Evolutionary conservation across 2,797 vertebrate species (phyloP).

Genomic region (Syngnathus rostellatus): DNA sequence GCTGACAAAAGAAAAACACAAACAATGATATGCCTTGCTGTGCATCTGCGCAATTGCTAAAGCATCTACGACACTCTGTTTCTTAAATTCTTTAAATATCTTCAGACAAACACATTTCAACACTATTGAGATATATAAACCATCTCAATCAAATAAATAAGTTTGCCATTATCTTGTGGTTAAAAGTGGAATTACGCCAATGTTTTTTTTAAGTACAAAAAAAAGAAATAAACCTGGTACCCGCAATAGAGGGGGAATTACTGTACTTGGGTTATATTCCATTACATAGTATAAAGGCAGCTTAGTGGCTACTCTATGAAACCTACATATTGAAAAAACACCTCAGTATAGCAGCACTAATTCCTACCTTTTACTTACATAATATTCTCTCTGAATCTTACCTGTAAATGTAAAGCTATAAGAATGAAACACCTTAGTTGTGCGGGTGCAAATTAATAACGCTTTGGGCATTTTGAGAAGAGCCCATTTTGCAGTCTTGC

Average conservation of each 20-base stretch:
- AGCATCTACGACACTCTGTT: no score
- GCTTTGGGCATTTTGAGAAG: background rate
- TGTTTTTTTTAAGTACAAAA: no score
- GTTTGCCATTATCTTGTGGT: no score
- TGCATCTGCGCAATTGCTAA: no score
- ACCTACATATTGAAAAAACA: background rate
- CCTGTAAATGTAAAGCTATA: background rate
- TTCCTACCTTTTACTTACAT: background rate
- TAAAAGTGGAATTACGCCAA: background rate
- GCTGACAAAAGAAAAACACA: no score
- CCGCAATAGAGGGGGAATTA: no score
- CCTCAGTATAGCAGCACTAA: background rate
- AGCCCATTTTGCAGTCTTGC: constrained; percentile 1
- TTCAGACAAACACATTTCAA: no score
- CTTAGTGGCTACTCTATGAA: background rate
- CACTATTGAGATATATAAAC: no score
- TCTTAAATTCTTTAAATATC: no score
- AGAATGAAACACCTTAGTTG: background rate
- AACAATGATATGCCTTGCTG: no score
- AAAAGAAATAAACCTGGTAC: no score
- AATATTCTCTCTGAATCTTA: background rate
- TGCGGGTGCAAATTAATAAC: background rate
- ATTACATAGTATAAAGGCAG: background rate
- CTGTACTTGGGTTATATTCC: background rate
- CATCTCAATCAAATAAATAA: no score